A percentile compares a stretch with the other conserved stretches of the same genome.
Evolutionary conservation across 2,113 vertebrate species (phyloP).

Genomic region (Redunca redunca): DNA sequence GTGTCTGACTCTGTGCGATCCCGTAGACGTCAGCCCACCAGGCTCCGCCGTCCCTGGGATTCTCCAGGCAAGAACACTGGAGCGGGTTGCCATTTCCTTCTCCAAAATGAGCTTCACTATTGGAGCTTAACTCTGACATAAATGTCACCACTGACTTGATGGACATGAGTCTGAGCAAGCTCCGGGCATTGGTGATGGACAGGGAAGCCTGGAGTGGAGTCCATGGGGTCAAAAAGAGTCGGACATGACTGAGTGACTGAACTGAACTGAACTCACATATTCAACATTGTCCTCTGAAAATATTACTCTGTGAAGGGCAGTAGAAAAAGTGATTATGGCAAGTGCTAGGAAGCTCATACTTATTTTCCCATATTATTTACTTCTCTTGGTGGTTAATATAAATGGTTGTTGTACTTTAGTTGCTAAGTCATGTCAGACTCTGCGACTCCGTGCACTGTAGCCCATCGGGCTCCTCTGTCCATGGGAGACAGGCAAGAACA

Average conservation of each 20-base stretch:
- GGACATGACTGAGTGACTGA: not conserved
- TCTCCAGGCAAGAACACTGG: too few relatives aligned
- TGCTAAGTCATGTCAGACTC: not conserved
- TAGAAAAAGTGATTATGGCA: not conserved
- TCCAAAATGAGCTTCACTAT: not conserved
- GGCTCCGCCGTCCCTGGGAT: too few relatives aligned
- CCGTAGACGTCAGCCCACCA: too few relatives aligned
- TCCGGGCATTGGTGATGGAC: not conserved
- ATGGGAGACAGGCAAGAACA: not conserved
- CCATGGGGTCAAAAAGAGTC: not conserved
- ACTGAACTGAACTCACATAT: not conserved
- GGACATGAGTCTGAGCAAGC: not conserved
- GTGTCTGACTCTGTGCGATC: too few relatives aligned
- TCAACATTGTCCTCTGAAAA: not conserved
- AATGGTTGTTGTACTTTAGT: not conserved
- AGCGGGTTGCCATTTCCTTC: too few relatives aligned
- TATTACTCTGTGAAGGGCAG: not conserved
- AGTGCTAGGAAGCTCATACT: not conserved
- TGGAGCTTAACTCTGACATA: not conserved
- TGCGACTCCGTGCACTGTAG: fast-evolving
- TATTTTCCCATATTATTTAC: not conserved
- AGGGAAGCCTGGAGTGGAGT: not conserved
- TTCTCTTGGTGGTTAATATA: slow-evolving; percentile 12
- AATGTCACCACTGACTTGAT: not conserved
- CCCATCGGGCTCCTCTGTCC: not conserved